Percentiles rank a stretch among this genome's conserved stretches.
phyloP scores from a whole-genome alignment of 2,888 invertebrate species.

The Nemapogon koenigi region DNA sequence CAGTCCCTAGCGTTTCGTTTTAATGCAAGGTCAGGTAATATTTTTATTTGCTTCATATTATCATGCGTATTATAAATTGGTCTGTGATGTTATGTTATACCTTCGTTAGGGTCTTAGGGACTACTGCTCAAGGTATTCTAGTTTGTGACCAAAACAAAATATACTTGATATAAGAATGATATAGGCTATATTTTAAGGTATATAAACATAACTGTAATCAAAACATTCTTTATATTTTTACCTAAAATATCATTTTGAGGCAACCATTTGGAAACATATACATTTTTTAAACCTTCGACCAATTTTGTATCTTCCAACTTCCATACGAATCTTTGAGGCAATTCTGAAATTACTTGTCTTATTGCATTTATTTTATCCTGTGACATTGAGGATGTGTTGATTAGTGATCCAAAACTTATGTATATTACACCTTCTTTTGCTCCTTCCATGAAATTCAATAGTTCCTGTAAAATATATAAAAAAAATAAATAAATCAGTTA shows the following conservation, averaged over 20 bases:
- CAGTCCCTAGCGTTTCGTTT: too few species aligned
- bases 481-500: too few species aligned
- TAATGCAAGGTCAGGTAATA: too few species aligned
- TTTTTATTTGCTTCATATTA: too few species aligned
- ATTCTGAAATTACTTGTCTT: conserved; percentile 63
- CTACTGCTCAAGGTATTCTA: too few species aligned
- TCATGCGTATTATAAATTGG: too few species aligned
- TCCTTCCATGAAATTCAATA: conserved; percentile 69
- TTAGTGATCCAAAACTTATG: conserved; percentile 80
- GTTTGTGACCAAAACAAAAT: too few species aligned
- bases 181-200: background rate
- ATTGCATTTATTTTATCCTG: conserved; percentile 64
- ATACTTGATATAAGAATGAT: too few species aligned
- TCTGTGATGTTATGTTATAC: too few species aligned
- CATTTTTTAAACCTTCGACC: conserved; percentile 64
- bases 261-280: conserved; percentile 70
- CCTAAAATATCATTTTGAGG: conserved; percentile 77
- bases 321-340: conserved; percentile 78
- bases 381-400: conserved; percentile 70
- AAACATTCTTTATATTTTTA: conserved; percentile 31
- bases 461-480: conserved; percentile 44
- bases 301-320: conserved; percentile 75
- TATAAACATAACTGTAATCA: background rate
- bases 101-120: too few species aligned
- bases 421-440: conserved; percentile 73